phyloP scores from a whole-genome alignment of 2,113 vertebrate species.

The chimpanzee (Pan troglodytes) region NHGRI_mPanTro3-v2.1_pri NC_072403.2:107531001-107531500 shows the following conservation, averaged over 20 bases:
- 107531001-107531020: not conserved
- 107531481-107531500: slow-evolving; percentile 4
- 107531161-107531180: not conserved
- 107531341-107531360: not conserved
- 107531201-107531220: not conserved
- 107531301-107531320: not conserved
- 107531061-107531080: not conserved
- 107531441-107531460: not conserved
- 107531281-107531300: not conserved
- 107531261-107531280: not conserved
- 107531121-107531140: not conserved
- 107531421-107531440: not conserved
- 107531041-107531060: not conserved
- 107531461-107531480: not conserved
- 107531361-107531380: not conserved
- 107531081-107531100: not conserved
- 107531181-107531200: not conserved
- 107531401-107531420: not conserved
- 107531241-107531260: not conserved
- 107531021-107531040: not conserved
- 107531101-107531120: not conserved
- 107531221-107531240: not conserved
- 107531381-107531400: not conserved
- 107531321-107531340: not conserved
- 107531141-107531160: not conserved